Percentiles rank a stretch among this genome's conserved stretches.
These are phyloP conservation scores for Leptinotarsa rubiginosa DNA, from an alignment of 2,888 invertebrate genomes.

Conservation along the genomic window DNA sequence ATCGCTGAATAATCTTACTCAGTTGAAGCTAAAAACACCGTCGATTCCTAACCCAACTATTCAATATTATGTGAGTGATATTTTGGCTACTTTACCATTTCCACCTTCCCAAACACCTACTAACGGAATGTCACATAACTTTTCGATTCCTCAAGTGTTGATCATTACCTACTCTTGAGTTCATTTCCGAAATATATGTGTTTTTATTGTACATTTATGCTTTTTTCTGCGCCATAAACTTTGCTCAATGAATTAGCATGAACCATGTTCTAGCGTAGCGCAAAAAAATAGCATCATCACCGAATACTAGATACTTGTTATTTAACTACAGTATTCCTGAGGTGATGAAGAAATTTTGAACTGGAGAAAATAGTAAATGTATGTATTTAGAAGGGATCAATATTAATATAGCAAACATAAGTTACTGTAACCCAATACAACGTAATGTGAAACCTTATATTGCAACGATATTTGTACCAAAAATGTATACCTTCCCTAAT, in stretches of 20 bases:
- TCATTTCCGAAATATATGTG: neutral
- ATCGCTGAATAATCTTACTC: too few species aligned
- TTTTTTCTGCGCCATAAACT: constrained; percentile 1
- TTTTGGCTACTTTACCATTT: too few species aligned
- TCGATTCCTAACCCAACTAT: too few species aligned
- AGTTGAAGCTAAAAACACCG: too few species aligned
- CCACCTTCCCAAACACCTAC: neutral
- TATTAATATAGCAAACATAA: constrained; percentile 49
- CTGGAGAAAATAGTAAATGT: constrained; percentile 40
- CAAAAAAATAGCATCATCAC: constrained; percentile 7
- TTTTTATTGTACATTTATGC: constrained; percentile 1
- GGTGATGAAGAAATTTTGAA: constrained; percentile 14
- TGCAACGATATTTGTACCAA: constrained; percentile 60
- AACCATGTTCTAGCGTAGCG: constrained; percentile 10
- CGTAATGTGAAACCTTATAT: constrained; percentile 48
- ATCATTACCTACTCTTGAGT: too few species aligned
- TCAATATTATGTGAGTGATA: too few species aligned
- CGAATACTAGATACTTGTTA: neutral
- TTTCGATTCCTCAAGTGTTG: too few species aligned
- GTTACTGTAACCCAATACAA: constrained; percentile 47
- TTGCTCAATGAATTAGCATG: constrained; percentile 15
- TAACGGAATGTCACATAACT: too few species aligned
- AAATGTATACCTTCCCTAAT: constrained; percentile 51
- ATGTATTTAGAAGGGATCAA: constrained; percentile 58
- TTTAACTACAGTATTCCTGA: neutral